These are phyloP conservation scores for Cynodonichthys magdalenae DNA, from an alignment of 2,797 vertebrate species.

Conservation along the genomic window DNA sequence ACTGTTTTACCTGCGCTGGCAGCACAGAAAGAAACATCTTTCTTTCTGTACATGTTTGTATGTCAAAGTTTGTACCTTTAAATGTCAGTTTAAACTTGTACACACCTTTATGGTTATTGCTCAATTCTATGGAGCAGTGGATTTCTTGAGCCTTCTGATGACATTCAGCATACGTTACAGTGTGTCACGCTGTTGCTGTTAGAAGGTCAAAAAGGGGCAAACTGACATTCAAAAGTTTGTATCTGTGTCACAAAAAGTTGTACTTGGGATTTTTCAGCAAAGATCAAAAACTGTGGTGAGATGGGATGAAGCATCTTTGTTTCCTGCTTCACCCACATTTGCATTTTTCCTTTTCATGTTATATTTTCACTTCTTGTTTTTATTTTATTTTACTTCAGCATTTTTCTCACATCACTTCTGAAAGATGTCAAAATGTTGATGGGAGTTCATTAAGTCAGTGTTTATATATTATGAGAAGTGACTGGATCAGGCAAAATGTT, in stretches of 20 bases:
- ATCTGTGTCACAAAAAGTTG: neutral
- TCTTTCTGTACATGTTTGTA: too few species aligned
- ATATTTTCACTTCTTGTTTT: neutral
- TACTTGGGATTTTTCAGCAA: constrained; percentile 2
- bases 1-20: constrained; percentile 12
- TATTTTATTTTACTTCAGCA: constrained; percentile 1
- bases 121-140: neutral
- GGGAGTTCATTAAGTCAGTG: neutral
- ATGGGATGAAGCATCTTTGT: constrained; percentile 5
- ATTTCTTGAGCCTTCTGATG: neutral
- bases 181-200: neutral
- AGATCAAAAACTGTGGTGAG: constrained; percentile 12
- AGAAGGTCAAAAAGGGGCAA: constrained; percentile 6
- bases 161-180: constrained; percentile 12
- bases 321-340: constrained; percentile 21
- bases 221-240: constrained; percentile 6
- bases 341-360: constrained; percentile 8
- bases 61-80: too few species aligned
- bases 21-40: constrained; percentile 7
- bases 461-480: neutral
- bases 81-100: too few species aligned
- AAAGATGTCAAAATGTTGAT: constrained; percentile 9
- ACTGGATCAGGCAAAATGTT: neutral
- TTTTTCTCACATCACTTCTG: constrained; percentile 16
- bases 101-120: neutral